Evolutionary conservation across 2,888 invertebrate species (phyloP).

Genomic region (Acleris emargana): DNA sequence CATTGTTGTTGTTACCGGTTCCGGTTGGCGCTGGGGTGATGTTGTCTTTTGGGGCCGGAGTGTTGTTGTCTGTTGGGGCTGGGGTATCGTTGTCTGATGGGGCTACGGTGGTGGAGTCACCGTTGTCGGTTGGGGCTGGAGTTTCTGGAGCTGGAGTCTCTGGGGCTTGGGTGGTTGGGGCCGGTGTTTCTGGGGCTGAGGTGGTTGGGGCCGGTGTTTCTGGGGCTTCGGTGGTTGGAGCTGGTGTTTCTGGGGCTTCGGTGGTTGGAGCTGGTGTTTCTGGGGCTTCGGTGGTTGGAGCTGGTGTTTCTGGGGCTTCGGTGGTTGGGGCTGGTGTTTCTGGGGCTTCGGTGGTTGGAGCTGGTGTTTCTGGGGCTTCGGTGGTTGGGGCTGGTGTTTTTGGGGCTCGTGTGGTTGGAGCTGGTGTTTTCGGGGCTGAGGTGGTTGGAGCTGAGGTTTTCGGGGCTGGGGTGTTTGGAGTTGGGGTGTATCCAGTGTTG

Average conservation of each 20-base stretch:
- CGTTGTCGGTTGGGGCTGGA: not conserved
- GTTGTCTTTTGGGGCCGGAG: not conserved
- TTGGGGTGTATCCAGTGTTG: not conserved
- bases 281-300: too few species aligned
- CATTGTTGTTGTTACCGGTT: too few species aligned
- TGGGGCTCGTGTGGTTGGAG: not conserved
- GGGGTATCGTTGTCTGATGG: not conserved
- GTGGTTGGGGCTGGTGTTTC: too few species aligned
- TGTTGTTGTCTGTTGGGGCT: not conserved
- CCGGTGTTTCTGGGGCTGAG: not conserved
- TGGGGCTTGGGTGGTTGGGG: not conserved
- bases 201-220: not conserved
- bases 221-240: too few species aligned
- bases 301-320: too few species aligned
- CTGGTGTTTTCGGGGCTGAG: not conserved
- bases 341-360: not conserved
- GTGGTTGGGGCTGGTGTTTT: not conserved
- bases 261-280: too few species aligned
- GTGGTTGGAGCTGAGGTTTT: not conserved
- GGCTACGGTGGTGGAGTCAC: not conserved
- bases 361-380: not conserved
- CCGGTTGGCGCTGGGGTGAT: too few species aligned
- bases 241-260: too few species aligned
- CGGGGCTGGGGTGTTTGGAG: not conserved
- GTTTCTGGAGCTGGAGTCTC: not conserved